Conservation (phyloP, 2,888 invertebrate species). For the Disparrhopalites patrizii region DNA sequence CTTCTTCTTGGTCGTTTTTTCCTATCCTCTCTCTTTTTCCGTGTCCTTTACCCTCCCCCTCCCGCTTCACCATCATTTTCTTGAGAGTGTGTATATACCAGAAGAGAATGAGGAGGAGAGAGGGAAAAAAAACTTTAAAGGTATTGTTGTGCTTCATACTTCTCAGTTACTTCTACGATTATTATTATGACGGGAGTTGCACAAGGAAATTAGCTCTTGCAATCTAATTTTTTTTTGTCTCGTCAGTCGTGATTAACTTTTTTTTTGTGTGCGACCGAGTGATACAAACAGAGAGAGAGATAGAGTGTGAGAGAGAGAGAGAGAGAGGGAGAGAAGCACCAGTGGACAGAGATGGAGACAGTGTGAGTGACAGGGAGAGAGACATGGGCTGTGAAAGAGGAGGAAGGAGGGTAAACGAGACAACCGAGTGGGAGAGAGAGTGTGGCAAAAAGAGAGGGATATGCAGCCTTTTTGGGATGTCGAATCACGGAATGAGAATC, state of each 20-base stretch:
- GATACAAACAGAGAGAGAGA: background rate
- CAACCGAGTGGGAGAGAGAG: too few species aligned
- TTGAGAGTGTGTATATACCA: too few species aligned
- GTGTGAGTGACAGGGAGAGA: constrained; percentile 1
- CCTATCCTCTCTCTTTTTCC: background rate
- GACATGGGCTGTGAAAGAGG: background rate
- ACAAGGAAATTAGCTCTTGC: background rate
- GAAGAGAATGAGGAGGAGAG: background rate
- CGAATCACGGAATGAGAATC: too few species aligned
- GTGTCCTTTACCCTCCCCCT: too few species aligned
- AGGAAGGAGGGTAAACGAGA: background rate
- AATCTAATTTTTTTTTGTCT: background rate
- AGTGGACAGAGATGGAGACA: background rate
- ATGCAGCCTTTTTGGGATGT: too few species aligned
- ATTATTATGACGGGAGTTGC: background rate
- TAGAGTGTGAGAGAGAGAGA: background rate
- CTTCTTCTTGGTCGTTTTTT: too few species aligned
- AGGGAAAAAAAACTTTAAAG: background rate
- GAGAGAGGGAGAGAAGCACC: background rate
- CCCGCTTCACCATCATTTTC: too few species aligned
- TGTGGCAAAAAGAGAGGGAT: too few species aligned
- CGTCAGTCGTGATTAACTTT: background rate
- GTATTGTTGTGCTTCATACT: background rate
- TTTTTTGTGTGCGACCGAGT: background rate
- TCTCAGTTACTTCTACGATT: background rate